Evolutionary conservation across 1,140 invertebrate species (phyloP).

Genomic region (Paraescarpia echinospica): DNA sequence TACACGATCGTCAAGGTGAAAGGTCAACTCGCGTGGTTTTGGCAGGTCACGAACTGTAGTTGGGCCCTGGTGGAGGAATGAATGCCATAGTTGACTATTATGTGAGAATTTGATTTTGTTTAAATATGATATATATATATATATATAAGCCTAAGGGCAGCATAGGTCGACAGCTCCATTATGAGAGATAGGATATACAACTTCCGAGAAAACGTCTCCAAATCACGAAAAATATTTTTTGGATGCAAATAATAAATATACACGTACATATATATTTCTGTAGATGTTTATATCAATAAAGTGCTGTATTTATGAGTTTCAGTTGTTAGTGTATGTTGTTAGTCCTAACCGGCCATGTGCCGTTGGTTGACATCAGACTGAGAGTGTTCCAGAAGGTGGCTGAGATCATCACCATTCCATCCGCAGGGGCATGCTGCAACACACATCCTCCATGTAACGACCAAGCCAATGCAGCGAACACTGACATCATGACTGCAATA

Average conservation of each 20-base stretch:
- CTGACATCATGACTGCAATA: not conserved
- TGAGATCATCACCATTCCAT: slow-evolving; percentile 63
- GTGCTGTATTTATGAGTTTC: no score
- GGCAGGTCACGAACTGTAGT: slow-evolving; percentile 36
- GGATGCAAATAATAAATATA: no score
- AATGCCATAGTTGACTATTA: slow-evolving; percentile 11
- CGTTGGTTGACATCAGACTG: slow-evolving; percentile 37
- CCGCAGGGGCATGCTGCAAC: slow-evolving; percentile 61
- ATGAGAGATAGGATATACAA: no score
- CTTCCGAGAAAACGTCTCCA: no score
- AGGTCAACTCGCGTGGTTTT: slow-evolving; percentile 47
- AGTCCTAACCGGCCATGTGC: not conserved
- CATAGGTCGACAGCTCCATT: no score
- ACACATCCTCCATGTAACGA: not conserved
- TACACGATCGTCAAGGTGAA: slow-evolving; percentile 46
- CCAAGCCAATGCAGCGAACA: not conserved
- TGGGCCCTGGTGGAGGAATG: slow-evolving; percentile 39
- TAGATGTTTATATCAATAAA: no score
- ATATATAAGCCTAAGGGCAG: no score
- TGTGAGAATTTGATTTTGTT: no score
- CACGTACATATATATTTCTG: no score
- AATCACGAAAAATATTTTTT: no score
- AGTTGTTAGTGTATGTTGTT: no score
- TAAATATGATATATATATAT: no score
- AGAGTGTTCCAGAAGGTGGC: slow-evolving; percentile 46